Percentiles rank a stretch among this genome's conserved stretches.
phyloP scores from a whole-genome alignment of 2,113 vertebrate species.

The Ammodytes dubius region DNA sequence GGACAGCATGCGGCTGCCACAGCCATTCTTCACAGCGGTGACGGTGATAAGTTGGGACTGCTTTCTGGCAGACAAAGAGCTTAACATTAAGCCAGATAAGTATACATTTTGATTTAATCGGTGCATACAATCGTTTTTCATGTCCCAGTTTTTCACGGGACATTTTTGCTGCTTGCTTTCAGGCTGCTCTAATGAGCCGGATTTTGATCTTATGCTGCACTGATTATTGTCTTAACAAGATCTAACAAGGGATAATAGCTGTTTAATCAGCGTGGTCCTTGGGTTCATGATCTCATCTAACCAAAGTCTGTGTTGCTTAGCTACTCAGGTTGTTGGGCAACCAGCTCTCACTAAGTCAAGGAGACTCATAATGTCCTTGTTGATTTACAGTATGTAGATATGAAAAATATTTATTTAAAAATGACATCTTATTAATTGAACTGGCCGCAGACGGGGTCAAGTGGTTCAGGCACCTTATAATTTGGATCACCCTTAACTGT shows the following conservation, averaged over 20 bases:
- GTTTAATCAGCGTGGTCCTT: not conserved
- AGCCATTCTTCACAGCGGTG: slow-evolving; percentile 10
- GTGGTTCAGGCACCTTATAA: not conserved
- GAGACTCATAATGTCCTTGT: not conserved
- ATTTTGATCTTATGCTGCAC: slow-evolving; percentile 2
- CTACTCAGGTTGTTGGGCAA: not conserved
- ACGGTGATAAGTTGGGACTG: slow-evolving; percentile 22
- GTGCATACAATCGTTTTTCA: slow-evolving; percentile 14
- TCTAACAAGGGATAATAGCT: not conserved
- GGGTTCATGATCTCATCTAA: slow-evolving; percentile 1
- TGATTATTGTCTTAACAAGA: slow-evolving; percentile 8
- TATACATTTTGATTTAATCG: slow-evolving; percentile 35
- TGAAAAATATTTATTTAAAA: not conserved
- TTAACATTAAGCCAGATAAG: slow-evolving; percentile 20
- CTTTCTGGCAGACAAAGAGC: slow-evolving; percentile 28
- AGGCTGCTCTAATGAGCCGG: slow-evolving; percentile 15
- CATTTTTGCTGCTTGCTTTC: not conserved
- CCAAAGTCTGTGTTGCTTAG: not conserved
- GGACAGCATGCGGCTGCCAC: slow-evolving; percentile 27
- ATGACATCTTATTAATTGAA: not conserved
- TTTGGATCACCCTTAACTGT: not conserved
- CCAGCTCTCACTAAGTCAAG: not conserved
- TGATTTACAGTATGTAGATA: too few relatives aligned
- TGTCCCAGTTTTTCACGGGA: not conserved
- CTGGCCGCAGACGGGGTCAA: not conserved